Base-by-base conservation (phyloP, 2,797 vertebrate species). In the Bradypodion ventrale region DNA sequence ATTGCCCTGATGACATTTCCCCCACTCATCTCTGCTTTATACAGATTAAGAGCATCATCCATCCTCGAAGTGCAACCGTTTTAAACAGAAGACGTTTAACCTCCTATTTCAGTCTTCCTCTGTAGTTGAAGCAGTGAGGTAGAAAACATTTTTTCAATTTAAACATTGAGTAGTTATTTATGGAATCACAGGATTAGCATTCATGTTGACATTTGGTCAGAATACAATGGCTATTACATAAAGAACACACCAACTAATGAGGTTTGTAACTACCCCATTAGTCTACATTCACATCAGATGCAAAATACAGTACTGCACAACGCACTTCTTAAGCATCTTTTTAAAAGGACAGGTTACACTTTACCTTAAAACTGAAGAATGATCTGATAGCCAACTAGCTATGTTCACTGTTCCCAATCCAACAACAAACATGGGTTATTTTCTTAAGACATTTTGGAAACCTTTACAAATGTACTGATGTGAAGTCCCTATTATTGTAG, bases 161-260 rank as follows among this genome's bases (percentile, higher is more conserved):
- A 85, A 79, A 73, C 44, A 59, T 83, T 78, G 59, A 56, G 4
- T 79, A 70, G 21, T 70, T 80, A 73, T 9, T 84, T 69, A 77
- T 4, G 52, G 2, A 83, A 16, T 16, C 46, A 52, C 60, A 44
- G 86, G 63, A 46, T 49, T 87, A 65, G 60, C 78, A 21, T 32
- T 52, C 82, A 37, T 86, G 44, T 62, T 85, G 35, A 44, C 7
- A 29, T 37, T 78, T 82, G n/a, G 42, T 78, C 49, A 66, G 27
- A 76, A 83, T 37, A 66, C 82, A 75, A 69, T 76, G 35, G 49
- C 5, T 13, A 6, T 40, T 84, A 83, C 49, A 88, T 83, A 60
- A 89, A 8, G 2, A 56, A 72, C 83, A 60, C 1, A 88, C 80
- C 1, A 74, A 79, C 59, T 82, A 70, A 87, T 69, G 79, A 72